phyloP scores from a whole-genome alignment of 1,140 invertebrate species.

The Nasonia giraulti region DNA sequence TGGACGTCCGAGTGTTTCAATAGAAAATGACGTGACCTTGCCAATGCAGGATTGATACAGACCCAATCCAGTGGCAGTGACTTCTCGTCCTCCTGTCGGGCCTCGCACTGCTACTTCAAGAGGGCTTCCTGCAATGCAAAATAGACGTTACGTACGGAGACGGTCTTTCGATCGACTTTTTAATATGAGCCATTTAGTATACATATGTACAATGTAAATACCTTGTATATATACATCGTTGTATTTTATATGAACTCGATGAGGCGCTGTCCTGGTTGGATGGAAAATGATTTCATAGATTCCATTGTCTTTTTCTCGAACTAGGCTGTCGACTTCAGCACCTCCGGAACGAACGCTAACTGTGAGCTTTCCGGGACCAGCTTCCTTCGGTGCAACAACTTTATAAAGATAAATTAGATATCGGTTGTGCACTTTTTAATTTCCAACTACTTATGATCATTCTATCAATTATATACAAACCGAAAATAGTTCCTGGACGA shows the following conservation, averaged over 20 bases:
- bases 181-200: background rate
- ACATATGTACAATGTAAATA: slow-evolving; percentile 39
- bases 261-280: slow-evolving; percentile 86
- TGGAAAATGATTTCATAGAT: slow-evolving; percentile 90
- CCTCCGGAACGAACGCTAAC: slow-evolving; percentile 87
- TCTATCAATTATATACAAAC: slow-evolving; percentile 64
- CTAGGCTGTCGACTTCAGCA: slow-evolving; percentile 85
- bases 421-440: background rate
- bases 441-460: background rate
- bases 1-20: slow-evolving; percentile 89
- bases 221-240: slow-evolving; percentile 71
- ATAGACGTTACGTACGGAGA: background rate
- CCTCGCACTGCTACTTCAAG: slow-evolving; percentile 96
- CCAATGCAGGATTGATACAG: slow-evolving; percentile 88
- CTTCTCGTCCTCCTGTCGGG: slow-evolving; percentile 93
- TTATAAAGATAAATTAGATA: background rate
- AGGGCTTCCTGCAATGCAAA: slow-evolving; percentile 83
- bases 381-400: slow-evolving; percentile 81
- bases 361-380: slow-evolving; percentile 88
- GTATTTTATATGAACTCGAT: slow-evolving; percentile 80
- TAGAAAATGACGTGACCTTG: slow-evolving; percentile 89
- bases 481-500: slow-evolving; percentile 86
- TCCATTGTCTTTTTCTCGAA: slow-evolving; percentile 82
- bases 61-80: slow-evolving; percentile 85
- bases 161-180: background rate